Percentiles rank a stretch among this genome's conserved stretches.
Conservation (phyloP, 2,888 invertebrate genomes). For the Dryococelus australis region DNA sequence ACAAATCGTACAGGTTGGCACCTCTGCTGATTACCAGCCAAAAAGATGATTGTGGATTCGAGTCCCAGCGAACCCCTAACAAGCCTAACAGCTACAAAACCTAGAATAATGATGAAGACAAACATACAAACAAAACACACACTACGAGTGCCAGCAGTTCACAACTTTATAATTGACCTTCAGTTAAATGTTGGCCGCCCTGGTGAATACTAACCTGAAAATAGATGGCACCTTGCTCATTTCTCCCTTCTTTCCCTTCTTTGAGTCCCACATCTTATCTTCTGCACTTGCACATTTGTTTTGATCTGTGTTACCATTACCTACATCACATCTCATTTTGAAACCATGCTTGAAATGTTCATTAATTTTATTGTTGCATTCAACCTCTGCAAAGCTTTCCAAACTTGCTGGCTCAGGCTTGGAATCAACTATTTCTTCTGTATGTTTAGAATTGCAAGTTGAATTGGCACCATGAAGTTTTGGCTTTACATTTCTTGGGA, state of each 20-base stretch:
- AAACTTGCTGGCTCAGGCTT: not conserved
- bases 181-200: not conserved
- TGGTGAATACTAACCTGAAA: conserved; percentile 32
- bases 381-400: not conserved
- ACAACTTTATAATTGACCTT: too few relatives aligned
- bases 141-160: too few relatives aligned
- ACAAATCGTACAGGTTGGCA: too few relatives aligned
- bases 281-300: conserved; percentile 23
- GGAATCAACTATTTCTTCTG: not conserved
- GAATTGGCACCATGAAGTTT: conserved; percentile 22
- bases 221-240: conserved; percentile 35
- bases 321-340: conserved; percentile 21
- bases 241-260: conserved; percentile 22
- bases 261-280: conserved; percentile 22
- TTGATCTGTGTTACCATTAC: conserved; percentile 11
- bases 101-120: too few relatives aligned
- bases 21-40: too few relatives aligned
- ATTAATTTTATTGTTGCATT: conserved; percentile 17
- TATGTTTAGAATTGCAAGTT: not conserved
- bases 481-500: conserved; percentile 40
- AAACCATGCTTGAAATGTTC: not conserved
- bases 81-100: not conserved
- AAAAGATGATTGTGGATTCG: too few relatives aligned
- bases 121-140: too few relatives aligned
- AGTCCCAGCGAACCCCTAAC: not conserved